Conservation (phyloP, 1,140 invertebrate species). For the Leptinotarsa undecemlineata region DNA sequence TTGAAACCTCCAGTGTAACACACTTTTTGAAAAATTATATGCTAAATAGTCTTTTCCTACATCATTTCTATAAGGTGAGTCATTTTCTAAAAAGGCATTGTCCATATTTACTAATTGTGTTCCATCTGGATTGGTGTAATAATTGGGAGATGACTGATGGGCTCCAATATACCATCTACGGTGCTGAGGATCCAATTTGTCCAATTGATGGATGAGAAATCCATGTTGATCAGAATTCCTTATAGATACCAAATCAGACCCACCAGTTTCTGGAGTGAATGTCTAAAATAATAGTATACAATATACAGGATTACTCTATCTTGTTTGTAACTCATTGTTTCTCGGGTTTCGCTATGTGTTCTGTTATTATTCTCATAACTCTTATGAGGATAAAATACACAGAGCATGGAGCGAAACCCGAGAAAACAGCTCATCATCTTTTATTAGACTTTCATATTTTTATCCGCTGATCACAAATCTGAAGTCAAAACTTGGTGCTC, state of each 20-base stretch:
- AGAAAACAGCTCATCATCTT: no score
- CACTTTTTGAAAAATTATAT: conserved; percentile 70
- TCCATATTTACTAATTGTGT: conserved; percentile 77
- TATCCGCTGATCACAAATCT: no score
- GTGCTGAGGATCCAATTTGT: conserved; percentile 81
- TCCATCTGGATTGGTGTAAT: conserved; percentile 85
- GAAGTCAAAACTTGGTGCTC: no score
- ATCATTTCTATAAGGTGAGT: conserved; percentile 55
- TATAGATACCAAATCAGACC: conserved; percentile 78
- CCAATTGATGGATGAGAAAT: conserved; percentile 78
- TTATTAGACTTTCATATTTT: no score
- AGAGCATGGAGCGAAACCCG: no score
- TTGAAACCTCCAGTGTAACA: conserved; percentile 82
- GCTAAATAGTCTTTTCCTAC: conserved; percentile 63
- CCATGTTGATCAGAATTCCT: conserved; percentile 84
- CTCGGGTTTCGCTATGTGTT: no score
- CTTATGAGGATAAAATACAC: no score
- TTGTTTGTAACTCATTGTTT: no score
- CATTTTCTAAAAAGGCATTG: conserved; percentile 70
- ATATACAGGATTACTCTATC: no score
- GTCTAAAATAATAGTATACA: conserved; percentile 46
- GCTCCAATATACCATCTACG: conserved; percentile 85
- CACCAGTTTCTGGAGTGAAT: conserved; percentile 62
- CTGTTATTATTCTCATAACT: no score
- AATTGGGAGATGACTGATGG: conserved; percentile 71